Evolutionary conservation across 2,888 invertebrate genomes (phyloP).

Genomic region (Chalcis sispes): DNA sequence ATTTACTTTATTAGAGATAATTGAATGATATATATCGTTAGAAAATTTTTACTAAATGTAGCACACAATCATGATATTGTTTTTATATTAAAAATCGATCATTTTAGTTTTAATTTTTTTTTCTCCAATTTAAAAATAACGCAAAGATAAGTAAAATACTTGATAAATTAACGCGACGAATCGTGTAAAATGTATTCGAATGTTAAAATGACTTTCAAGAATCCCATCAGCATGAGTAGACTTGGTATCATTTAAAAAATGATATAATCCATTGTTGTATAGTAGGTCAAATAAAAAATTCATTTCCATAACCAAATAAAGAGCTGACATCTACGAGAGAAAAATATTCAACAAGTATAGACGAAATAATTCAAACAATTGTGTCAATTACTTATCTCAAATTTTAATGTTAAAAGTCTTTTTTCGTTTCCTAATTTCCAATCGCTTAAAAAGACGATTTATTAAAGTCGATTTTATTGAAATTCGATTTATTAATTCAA

Average conservation of each 20-base stretch:
- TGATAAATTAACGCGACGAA: neutral
- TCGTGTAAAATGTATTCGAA: neutral
- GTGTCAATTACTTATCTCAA: neutral
- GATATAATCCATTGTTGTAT: conserved; percentile 23
- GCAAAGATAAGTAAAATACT: too few relatives aligned
- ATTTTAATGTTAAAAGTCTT: neutral
- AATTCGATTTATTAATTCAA: too few relatives aligned
- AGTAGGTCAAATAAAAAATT: conserved; percentile 9
- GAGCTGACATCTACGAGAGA: conserved; percentile 4
- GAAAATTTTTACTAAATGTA: neutral
- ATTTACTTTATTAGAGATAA: neutral
- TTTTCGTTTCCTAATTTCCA: neutral
- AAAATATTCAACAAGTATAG: neutral
- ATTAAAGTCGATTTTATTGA: too few relatives aligned
- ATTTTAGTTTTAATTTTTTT: too few relatives aligned
- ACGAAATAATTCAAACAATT: neutral
- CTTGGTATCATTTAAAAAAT: neutral
- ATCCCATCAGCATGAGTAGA: conserved; percentile 3
- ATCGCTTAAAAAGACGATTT: conserved; percentile 4
- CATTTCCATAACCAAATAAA: conserved; percentile 41
- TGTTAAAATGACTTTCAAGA: conserved; percentile 11
- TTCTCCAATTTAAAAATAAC: too few relatives aligned
- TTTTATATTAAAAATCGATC: too few relatives aligned
- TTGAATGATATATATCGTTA: neutral
- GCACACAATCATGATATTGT: too few relatives aligned